Evolutionary conservation across 2,797 vertebrate species (phyloP).

Genomic region (Cynopterus sphinx): DNA sequence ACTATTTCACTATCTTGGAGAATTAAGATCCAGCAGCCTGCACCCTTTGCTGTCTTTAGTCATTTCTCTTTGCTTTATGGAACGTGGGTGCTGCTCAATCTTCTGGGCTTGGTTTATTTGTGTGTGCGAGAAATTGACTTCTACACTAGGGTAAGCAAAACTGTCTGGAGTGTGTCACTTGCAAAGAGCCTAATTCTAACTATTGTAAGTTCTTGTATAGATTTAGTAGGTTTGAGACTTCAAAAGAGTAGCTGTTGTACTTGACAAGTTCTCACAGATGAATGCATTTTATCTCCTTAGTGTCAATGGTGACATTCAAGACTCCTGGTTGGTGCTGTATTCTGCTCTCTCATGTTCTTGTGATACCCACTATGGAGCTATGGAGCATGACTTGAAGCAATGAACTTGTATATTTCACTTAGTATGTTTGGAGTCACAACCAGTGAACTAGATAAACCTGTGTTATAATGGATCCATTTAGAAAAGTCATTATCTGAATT

Average conservation of each 20-base stretch:
- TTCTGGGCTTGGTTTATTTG: neutral
- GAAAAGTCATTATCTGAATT: neutral
- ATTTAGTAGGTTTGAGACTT: neutral
- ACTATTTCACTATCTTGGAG: neutral
- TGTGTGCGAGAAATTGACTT: neutral
- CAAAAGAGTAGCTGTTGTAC: neutral
- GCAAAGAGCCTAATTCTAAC: neutral
- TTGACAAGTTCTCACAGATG: neutral
- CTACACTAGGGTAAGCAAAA: neutral
- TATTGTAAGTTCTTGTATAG: neutral
- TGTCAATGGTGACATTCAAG: neutral
- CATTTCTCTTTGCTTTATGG: neutral
- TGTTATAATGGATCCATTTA: neutral
- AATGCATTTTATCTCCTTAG: neutral
- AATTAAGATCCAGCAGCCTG: neutral
- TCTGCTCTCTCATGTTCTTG: neutral
- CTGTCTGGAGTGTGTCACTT: neutral
- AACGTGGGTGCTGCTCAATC: neutral
- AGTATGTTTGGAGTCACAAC: neutral
- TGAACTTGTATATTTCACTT: neutral
- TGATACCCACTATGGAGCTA: no score
- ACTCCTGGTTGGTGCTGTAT: neutral
- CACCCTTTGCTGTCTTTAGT: neutral
- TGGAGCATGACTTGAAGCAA: no score
- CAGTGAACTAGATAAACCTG: neutral